Base-by-base conservation (phyloP, 2,113 vertebrate genomes). In the Rallus limicola region DNA sequence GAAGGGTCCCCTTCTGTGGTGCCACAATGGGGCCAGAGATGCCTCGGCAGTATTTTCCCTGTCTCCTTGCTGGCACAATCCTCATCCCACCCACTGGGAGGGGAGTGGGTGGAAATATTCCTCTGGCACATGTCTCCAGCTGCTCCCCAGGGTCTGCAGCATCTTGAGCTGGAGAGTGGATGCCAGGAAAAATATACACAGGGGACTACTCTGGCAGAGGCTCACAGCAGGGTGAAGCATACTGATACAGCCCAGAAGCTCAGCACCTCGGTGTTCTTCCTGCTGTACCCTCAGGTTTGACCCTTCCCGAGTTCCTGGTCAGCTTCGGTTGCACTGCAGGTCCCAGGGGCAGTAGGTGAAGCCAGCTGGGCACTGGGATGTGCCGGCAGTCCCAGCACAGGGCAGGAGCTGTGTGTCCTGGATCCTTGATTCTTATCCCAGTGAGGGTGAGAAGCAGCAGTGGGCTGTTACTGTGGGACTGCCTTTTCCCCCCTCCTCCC, bases 271-370 rank as follows among this genome's bases (percentile, higher is more conserved):
- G 28, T 0, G 0, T 65, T 76, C 55, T 21, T 80, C 40, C 53
- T 0, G 0, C 75, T 76, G 63, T 40, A 20, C 8, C 3, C 36
- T 53, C 3, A 7, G 81, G 6, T 62, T 67, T 69, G 67, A 1
- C 3, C n/a, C 38, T 84, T 44, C 19, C 46, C 2, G 7, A 53
- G 18, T 23, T 85, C 44, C 78, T 46, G n/a, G 15, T 21, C 0
- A 2, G 56, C 46, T 38, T 23, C 26, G 38, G 16, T 58, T 26
- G 31, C 69, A 9, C 20, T 17, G 26, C 1, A 7, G 21, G 19
- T 29, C 36, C 50, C 4, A 16, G 55, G 23, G 28, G 5, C 7
- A 33, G 17, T 59, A 72, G 29, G 28, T 15, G 40, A 68, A 90
- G 38, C 36, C 24, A 14, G 36, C 1, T 5, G 3, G 70, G 36